Conservation (phyloP, 2,113 vertebrate species). For the Scatophagus argus region DNA sequence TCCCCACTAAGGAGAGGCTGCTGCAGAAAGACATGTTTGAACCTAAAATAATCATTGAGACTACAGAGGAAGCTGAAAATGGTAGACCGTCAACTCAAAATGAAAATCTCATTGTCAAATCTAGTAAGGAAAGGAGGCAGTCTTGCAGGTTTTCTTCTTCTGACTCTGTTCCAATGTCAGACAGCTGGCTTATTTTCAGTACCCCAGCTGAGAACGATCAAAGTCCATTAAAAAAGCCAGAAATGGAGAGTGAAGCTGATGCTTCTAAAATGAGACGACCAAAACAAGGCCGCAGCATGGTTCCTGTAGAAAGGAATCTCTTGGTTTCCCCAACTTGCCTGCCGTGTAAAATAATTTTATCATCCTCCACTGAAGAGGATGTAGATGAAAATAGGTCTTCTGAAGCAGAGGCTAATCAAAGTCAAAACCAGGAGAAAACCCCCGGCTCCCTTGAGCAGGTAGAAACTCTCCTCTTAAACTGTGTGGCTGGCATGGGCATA, state of each 20-base stretch:
- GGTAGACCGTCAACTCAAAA: accelerated
- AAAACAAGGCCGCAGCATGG: not conserved
- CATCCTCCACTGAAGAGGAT: not conserved
- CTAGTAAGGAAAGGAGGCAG: not conserved
- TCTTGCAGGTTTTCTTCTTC: conserved; percentile 16
- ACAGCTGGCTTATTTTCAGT: conserved; percentile 31
- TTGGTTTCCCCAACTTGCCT: not conserved
- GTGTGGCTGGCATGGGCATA: not conserved
- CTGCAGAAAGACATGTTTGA: conserved; percentile 41
- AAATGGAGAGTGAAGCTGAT: not conserved
- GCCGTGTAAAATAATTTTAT: not conserved
- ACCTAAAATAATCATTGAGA: conserved; percentile 22
- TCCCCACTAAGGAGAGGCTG: conserved; percentile 65
- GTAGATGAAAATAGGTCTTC: conserved; percentile 50
- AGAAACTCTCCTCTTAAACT: not conserved
- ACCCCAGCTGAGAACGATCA: not conserved
- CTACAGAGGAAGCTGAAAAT: conserved; percentile 13
- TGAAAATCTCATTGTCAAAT: not conserved
- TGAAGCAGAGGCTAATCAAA: conserved; percentile 58
- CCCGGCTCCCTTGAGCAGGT: not conserved
- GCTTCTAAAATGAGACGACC: not conserved
- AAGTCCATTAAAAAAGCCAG: not conserved
- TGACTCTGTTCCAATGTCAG: conserved; percentile 16
- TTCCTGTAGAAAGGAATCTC: not conserved
- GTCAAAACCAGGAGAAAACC: conserved; percentile 59